Evolutionary conservation across 2,797 vertebrate genomes (phyloP).

Genomic region (Argentina silus): DNA sequence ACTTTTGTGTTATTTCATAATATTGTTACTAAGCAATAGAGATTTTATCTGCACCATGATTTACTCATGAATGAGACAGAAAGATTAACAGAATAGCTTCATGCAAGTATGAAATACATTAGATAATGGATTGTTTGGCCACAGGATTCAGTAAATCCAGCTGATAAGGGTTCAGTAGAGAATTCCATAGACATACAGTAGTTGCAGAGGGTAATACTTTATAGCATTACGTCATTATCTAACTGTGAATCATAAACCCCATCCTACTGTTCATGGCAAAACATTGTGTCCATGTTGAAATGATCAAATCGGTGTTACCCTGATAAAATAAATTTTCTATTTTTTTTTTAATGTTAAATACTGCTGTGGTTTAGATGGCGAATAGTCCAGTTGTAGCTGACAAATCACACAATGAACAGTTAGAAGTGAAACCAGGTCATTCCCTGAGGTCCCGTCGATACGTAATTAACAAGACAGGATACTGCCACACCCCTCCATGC

Average conservation of each 20-base stretch:
- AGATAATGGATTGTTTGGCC: too few relatives aligned
- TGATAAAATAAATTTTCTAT: not conserved
- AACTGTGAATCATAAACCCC: too few relatives aligned
- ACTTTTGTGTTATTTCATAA: not conserved
- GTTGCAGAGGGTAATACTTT: too few relatives aligned
- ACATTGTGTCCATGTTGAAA: too few relatives aligned
- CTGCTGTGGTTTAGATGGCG: not conserved
- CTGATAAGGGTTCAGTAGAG: too few relatives aligned
- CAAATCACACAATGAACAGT: slow-evolving; percentile 32
- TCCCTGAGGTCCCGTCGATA: slow-evolving; percentile 67
- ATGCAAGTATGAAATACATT: too few relatives aligned
- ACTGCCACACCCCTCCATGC: slow-evolving; percentile 14
- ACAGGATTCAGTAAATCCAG: too few relatives aligned
- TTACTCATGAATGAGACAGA: not conserved
- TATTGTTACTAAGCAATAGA: slow-evolving; percentile 3
- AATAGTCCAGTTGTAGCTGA: slow-evolving; percentile 33
- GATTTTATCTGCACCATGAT: not conserved
- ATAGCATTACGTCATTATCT: too few relatives aligned
- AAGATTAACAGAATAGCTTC: too few relatives aligned
- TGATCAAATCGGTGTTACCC: too few relatives aligned
- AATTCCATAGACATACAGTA: too few relatives aligned
- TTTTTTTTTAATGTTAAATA: not conserved
- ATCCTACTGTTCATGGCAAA: too few relatives aligned
- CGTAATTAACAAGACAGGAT: slow-evolving; percentile 70
- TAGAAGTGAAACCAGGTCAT: slow-evolving; percentile 53